Evolutionary conservation across 2,888 invertebrate genomes (phyloP), one percentile per base, ranked within the genome.

Genomic region (Ligdia adustata): DNA sequence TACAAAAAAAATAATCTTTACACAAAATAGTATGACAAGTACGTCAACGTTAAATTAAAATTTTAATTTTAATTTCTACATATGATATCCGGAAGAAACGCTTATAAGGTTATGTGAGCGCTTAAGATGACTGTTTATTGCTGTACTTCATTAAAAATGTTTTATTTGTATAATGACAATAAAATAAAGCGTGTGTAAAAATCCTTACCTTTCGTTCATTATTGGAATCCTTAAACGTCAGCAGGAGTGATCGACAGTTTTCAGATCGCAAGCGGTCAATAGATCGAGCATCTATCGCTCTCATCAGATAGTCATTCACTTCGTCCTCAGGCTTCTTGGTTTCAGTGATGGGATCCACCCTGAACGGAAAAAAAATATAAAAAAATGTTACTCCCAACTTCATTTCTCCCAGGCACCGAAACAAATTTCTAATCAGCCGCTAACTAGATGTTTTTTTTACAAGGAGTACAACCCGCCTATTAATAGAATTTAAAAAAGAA

Each of bases 261-360:
- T 98, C 97, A 0, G 95, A 92, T 41, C 97, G 92, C 40, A 98
- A 91, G 38, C 95, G 93, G 86, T 98, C 98, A 45, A 98, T 97
- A 75, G 97, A 97, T 40, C 98, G 92, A 1, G 98, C 98, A 80
- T 98, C 98, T 57, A 99, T 99, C 7, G 98, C 98, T 59, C 97
- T 94, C 93, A 97, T 96, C 61, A 99, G 91, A 82, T 99, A 99
- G 66, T 99, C 99, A 76, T 99, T 98, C 12, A 98, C 97, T 83
- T 98, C 98, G 62, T 97, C 97, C 65, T 97, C 97, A 0, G 96
- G 96, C 75, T 95, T 94, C 77, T 95, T 95, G 54, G 92, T 92
- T 61, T 95, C 95, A 13, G 87, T 82, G 41, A 89, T 91, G 48
- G 95, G 93, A 24, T 94, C 94, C 52, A 94, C 91, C 80, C 96